A percentile compares a stretch with the other conserved stretches of the same genome.
phyloP scores from a whole-genome alignment of 1,140 invertebrate genomes.

The Ceratina japonica region DNA sequence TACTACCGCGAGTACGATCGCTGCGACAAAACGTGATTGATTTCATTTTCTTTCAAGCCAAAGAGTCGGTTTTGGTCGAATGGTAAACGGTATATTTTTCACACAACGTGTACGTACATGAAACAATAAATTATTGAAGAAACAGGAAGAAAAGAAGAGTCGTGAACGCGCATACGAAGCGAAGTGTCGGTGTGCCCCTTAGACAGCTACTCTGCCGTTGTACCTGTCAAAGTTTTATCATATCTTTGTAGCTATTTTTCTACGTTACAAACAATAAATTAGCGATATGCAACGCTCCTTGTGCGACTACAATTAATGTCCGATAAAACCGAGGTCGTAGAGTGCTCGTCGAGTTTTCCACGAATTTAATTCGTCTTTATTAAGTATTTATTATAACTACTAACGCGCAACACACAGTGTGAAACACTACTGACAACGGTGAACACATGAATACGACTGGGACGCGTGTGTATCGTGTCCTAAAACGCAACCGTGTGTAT shows the following conservation, averaged over 20 bases:
- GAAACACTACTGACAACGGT: background rate
- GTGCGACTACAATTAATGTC: background rate
- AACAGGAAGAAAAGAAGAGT: too few relatives aligned
- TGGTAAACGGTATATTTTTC: too few relatives aligned
- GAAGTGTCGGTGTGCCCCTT: background rate
- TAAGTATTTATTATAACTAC: constrained; percentile 38
- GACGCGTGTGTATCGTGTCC: too few relatives aligned
- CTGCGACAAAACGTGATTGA: too few relatives aligned
- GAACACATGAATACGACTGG: constrained; percentile 1
- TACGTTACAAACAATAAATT: background rate
- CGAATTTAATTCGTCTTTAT: constrained; percentile 2
- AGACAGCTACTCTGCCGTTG: background rate
- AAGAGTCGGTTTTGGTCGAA: too few relatives aligned
- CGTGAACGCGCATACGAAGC: background rate
- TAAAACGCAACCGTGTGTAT: background rate
- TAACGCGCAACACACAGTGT: background rate
- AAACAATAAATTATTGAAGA: too few relatives aligned
- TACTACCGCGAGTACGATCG: too few relatives aligned
- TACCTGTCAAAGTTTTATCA: constrained; percentile 1
- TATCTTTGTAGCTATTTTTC: background rate
- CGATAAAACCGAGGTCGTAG: background rate
- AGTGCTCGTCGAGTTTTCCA: too few relatives aligned
- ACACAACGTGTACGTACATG: background rate
- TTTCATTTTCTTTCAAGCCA: too few relatives aligned
- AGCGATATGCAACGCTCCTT: background rate